These are phyloP conservation scores for Drosophila nr. perissopoda DNA, from an alignment of 2,888 invertebrate species.

Conservation along the genomic window DNA sequence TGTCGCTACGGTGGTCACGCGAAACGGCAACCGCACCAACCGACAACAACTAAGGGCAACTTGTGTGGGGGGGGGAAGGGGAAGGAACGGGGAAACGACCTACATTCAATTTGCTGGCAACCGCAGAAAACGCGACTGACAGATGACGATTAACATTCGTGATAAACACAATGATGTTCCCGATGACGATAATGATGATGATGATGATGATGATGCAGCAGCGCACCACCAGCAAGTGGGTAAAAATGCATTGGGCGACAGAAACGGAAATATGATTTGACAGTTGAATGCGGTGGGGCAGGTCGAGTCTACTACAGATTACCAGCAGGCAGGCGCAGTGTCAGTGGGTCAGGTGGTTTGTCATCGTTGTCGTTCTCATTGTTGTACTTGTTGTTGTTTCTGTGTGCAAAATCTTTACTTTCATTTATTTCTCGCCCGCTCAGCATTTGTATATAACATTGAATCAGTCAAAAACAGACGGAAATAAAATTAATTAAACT, in stretches of 20 bases:
- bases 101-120: constrained; percentile 76
- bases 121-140: constrained; percentile 76
- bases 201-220: constrained; percentile 9
- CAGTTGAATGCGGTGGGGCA: constrained; percentile 28
- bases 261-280: constrained; percentile 77
- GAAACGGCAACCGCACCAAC: constrained; percentile 61
- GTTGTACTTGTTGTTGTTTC: constrained; percentile 6
- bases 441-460: background rate
- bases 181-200: constrained; percentile 13
- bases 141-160: constrained; percentile 70
- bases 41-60: constrained; percentile 1
- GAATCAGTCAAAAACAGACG: background rate
- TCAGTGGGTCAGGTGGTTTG: constrained; percentile 55
- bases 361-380: constrained; percentile 15
- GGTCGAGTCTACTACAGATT: constrained; percentile 24
- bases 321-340: constrained; percentile 42
- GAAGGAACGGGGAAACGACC: constrained; percentile 49
- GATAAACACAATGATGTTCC: constrained; percentile 32
- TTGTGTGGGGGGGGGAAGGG: background rate
- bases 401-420: background rate
- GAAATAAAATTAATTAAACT: background rate
- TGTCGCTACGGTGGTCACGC: constrained; percentile 77
- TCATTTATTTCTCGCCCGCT: background rate
- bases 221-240: constrained; percentile 21
- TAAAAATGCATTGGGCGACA: constrained; percentile 45